Conservation (phyloP, 1,140 invertebrate genomes). For the Cydia pomonella region DNA sequence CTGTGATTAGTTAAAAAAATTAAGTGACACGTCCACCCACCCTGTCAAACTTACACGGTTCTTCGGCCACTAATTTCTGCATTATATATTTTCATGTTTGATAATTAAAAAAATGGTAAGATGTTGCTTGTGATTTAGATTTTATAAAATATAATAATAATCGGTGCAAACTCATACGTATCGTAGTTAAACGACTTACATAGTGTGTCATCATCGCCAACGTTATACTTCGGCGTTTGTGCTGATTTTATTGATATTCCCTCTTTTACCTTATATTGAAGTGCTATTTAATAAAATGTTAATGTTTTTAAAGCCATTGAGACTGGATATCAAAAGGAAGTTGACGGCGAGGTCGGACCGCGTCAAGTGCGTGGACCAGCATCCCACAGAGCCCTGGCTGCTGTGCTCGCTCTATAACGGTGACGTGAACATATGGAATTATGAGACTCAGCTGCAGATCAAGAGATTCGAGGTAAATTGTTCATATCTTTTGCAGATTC, state of each 20-base stretch:
- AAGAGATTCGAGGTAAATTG: slow-evolving; percentile 91
- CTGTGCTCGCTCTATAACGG: slow-evolving; percentile 98
- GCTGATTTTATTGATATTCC: slow-evolving; percentile 31
- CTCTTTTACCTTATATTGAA: slow-evolving; percentile 35
- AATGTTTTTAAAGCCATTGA: slow-evolving; percentile 88
- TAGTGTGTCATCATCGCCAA: slow-evolving; percentile 60
- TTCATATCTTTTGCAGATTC: background rate
- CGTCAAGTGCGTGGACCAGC: slow-evolving; percentile 98
- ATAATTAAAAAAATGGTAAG: slow-evolving; percentile 72
- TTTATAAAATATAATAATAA: background rate
- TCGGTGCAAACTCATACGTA: slow-evolving; percentile 42
- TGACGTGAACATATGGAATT: slow-evolving; percentile 99
- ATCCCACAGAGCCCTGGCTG: slow-evolving; percentile 99
- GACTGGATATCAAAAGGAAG: slow-evolving; percentile 98
- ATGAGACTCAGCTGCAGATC: slow-evolving; percentile 93
- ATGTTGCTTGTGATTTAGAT: slow-evolving; percentile 39
- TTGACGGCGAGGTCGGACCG: slow-evolving; percentile 98
- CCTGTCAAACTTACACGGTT: slow-evolving; percentile 71
- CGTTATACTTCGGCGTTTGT: slow-evolving; percentile 55
- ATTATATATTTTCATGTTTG: slow-evolving; percentile 72
- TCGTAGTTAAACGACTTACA: slow-evolving; percentile 53
- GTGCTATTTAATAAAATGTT: slow-evolving; percentile 45
- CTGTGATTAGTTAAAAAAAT: slow-evolving; percentile 48
- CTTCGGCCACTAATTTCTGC: slow-evolving; percentile 50
- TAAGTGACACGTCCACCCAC: slow-evolving; percentile 75